Evolutionary conservation across 2,888 invertebrate genomes (phyloP).

Genomic region (Drymonia ruficornis): DNA sequence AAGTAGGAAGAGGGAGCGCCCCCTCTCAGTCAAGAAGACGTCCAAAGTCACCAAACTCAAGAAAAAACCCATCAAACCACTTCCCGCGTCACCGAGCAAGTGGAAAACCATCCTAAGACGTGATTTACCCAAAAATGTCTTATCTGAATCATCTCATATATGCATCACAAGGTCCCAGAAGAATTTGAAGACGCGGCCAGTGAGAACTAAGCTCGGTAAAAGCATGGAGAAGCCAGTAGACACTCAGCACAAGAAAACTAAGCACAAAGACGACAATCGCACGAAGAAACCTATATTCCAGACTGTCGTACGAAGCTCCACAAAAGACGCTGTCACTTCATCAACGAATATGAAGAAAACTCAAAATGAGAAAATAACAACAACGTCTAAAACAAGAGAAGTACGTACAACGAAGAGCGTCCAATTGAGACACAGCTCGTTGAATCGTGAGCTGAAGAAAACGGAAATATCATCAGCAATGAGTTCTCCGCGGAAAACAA

Average conservation of each 20-base stretch:
- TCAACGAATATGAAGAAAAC: conserved; percentile 56
- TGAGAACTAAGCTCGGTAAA: conserved; percentile 61
- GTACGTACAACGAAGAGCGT: conserved; percentile 66
- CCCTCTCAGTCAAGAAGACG: conserved; percentile 73
- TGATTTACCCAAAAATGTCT: conserved; percentile 67
- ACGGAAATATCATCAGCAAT: conserved; percentile 70
- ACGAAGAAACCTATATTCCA: conserved; percentile 76
- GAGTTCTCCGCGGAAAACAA: conserved; percentile 75
- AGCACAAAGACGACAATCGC: conserved; percentile 60
- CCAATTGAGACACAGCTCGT: conserved; percentile 72
- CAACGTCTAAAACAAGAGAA: conserved; percentile 64
- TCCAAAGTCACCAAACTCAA: conserved; percentile 61
- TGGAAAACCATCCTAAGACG: conserved; percentile 70
- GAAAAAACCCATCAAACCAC: conserved; percentile 53
- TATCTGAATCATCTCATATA: conserved; percentile 53
- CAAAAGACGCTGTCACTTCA: conserved; percentile 66
- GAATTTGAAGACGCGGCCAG: conserved; percentile 66
- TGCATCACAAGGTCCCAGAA: conserved; percentile 72
- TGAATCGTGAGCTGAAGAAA: conserved; percentile 70
- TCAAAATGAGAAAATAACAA: conserved; percentile 65
- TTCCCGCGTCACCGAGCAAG: conserved; percentile 56
- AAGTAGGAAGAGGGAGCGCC: conserved; percentile 87
- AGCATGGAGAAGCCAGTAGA: conserved; percentile 75
- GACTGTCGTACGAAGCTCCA: conserved; percentile 71
- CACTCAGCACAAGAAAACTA: conserved; percentile 55